A percentile compares a stretch with the other conserved stretches of the same genome.
phyloP scores from a whole-genome alignment of 2,113 vertebrate species.

The Eudyptes chrysolophus region DNA sequence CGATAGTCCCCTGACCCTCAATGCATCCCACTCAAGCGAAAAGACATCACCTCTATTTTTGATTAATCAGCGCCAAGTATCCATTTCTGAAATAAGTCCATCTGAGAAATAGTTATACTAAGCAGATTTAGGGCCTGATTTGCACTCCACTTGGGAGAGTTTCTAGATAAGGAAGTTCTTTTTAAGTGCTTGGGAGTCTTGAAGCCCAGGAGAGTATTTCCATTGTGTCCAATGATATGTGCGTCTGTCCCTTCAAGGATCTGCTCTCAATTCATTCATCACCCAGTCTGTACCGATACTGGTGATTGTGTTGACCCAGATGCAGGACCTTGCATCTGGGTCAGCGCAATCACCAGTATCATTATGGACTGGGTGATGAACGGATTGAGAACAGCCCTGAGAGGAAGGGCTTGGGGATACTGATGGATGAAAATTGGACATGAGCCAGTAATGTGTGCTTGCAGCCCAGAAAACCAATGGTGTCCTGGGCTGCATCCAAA shows the following conservation, averaged over 20 bases:
- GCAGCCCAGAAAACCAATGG: not conserved
- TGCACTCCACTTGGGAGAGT: not conserved
- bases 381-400: not conserved
- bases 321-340: not conserved
- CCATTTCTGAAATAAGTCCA: not conserved
- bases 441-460: fast-evolving
- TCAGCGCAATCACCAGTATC: fast-evolving
- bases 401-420: not conserved
- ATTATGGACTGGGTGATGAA: not conserved
- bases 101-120: not conserved
- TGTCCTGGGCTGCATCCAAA: not conserved
- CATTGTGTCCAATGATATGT: not conserved
- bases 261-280: not conserved
- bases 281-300: not conserved
- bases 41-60: not conserved
- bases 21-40: not conserved
- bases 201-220: not conserved
- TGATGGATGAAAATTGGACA: not conserved
- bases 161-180: not conserved
- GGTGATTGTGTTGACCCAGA: not conserved
- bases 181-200: not conserved
- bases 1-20: not conserved
- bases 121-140: not conserved
- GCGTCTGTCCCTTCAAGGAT: not conserved
- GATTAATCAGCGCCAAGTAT: not conserved